Base-by-base conservation (phyloP, 1,140 invertebrate genomes). In the Muscidifurax raptorellus region DNA sequence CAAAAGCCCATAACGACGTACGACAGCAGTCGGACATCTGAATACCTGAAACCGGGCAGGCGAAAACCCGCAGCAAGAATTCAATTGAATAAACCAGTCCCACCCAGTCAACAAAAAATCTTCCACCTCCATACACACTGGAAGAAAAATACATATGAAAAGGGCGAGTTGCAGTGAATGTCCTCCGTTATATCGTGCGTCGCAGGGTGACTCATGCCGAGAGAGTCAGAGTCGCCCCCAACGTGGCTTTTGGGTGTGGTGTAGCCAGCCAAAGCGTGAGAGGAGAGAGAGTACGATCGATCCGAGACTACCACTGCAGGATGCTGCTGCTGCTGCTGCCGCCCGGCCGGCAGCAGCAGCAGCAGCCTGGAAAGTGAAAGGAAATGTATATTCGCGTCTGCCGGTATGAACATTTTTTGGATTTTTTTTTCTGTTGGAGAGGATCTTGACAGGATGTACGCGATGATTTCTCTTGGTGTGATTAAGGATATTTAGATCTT, bases 211-310 rank as follows among this genome's bases (percentile, higher is more conserved):
- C 80, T 80, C 78, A 80, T 7, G 32, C 6, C 78, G 80, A 74
- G 71, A 72, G 69, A 72, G 13, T 40, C 36, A 72, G 79, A 30
- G 59, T 44, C 81, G 72, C n/a, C 30, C 72, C 74, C 40, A 36
- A 12, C 36, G 40, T 44, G 40, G 28, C 64, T 69, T 66, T 67
- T 77, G 81, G 74, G 74, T 69, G 74, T 77, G 81, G 72, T 80
- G 67, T 27, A 25, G 66, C 66, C 52, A 27, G 40, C 66, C 27
- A 59, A 18, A 59, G 52, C 52, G 52, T 59, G 22, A 59, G 52
- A 59, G 40, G 69, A 12, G 44, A 67, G 64, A 67, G 64, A 67
- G 66, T 28, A n/a, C 74, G 74, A 76, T 76, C 74, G 74, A 76
- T 28, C 81, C 52, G 52, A 59, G 52, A 59, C 52, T n/a, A 59